Evolutionary conservation across 2,113 vertebrate species (phyloP), one percentile per base, ranked within the genome.

Genomic region (Chloebia gouldiae): DNA sequence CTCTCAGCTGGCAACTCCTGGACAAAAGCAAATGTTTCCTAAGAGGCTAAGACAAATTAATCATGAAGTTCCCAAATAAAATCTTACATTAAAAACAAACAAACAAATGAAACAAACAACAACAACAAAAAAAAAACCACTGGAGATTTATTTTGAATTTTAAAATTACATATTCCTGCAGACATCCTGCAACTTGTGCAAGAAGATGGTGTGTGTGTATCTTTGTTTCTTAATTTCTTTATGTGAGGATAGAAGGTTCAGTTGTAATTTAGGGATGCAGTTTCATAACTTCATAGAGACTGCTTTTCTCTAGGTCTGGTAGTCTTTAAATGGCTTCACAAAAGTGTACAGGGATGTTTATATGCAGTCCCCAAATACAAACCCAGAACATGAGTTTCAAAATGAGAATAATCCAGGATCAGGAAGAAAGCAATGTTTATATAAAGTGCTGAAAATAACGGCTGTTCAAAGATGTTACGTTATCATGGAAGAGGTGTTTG

Each of bases 1-100:
- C 95, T 97, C 81, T 97, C 95, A 94, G 93, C 94, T 96, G 93
- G 76, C 81, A 92, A 57, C n/a, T 86, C 81, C 68, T 68, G 86
- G 53, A 95, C 79, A 73, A 92, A 84, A 94, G 54, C 49, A 91
- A 84, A 54, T 56, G 64, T 61, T 92, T 78, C 73, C 77, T 88
- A 70, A 80, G 37, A 78, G 39, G 50, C 37, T 77, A 35, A 59
- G 31, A 40, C 13, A 64, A 63, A 50, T 73, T 42, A 72, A 72
- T 84, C 2, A 5, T 27, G 2, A 71, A 53, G 31, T 65, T 90
- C 49, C 22, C 65, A 66, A 83, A 59, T 92, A 68, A 90, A 91
- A 82, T 10, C 37, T n/a, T 64, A 19, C 45, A 17, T 77, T 83
- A 5, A 65, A 60, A 15, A 44, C 28, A 13, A 59, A 8, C 8